phyloP scores from a whole-genome alignment of 2,113 vertebrate genomes.

The Oriolus oriolus region DNA sequence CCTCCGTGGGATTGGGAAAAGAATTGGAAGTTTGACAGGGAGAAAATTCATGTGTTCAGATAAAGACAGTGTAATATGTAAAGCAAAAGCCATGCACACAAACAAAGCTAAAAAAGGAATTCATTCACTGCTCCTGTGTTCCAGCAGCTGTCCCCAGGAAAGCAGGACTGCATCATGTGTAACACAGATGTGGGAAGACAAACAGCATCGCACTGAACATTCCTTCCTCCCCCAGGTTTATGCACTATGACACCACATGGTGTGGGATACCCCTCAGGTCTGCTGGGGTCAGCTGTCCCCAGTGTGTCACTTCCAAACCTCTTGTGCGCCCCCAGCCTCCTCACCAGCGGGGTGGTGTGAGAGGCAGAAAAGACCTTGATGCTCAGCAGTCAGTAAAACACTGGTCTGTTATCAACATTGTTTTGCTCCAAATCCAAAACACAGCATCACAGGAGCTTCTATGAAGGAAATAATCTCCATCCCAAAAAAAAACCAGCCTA shows the following conservation, averaged over 20 bases:
- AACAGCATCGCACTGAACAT: rapidly evolving
- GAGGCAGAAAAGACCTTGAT: neutral
- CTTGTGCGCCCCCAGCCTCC: neutral
- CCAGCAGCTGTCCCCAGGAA: neutral
- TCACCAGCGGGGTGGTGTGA: rapidly evolving
- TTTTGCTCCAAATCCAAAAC: neutral
- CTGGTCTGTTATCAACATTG: rapidly evolving
- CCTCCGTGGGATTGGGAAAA: neutral
- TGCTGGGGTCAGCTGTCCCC: neutral
- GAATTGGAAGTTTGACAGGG: neutral
- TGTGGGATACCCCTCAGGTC: too few relatives aligned
- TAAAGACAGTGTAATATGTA: neutral
- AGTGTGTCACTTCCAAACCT: neutral
- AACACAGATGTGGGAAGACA: neutral
- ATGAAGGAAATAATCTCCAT: neutral
- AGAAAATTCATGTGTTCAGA: neutral
- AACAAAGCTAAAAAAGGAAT: neutral
- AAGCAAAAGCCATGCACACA: neutral
- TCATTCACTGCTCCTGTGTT: rapidly evolving
- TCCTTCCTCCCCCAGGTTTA: neutral
- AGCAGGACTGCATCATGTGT: rapidly evolving
- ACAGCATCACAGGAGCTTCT: neutral
- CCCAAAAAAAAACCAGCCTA: neutral
- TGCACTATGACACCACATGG: too few relatives aligned
- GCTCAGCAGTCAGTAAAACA: neutral